phyloP scores from a whole-genome alignment of 2,888 invertebrate species.

The Operophtera brumata region DNA sequence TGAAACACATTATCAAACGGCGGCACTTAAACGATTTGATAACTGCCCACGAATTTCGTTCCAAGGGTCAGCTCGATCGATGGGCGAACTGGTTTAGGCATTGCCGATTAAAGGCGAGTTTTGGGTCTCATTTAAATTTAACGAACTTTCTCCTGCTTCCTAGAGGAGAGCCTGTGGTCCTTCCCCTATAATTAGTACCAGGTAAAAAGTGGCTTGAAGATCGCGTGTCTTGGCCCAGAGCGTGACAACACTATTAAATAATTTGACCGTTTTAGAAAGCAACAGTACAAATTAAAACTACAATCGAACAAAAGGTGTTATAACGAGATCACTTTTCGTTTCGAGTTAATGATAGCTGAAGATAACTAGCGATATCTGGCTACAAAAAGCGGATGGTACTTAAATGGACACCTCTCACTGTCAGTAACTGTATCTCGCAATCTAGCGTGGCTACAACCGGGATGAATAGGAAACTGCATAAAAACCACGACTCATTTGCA shows the following conservation, averaged over 20 bases:
- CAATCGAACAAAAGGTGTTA: slow-evolving; percentile 43
- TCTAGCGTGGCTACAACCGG: slow-evolving; percentile 45
- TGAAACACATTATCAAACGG: too few species aligned
- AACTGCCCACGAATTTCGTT: too few species aligned
- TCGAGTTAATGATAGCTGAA: slow-evolving; percentile 55
- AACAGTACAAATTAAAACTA: slow-evolving; percentile 52
- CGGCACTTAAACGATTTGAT: too few species aligned
- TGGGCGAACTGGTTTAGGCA: too few species aligned
- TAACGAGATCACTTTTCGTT: slow-evolving; percentile 62
- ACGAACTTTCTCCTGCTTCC: slow-evolving; percentile 9
- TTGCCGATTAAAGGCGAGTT: too few species aligned
- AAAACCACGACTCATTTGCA: slow-evolving; percentile 43
- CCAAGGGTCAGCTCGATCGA: too few species aligned
- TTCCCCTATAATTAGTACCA: slow-evolving; percentile 17
- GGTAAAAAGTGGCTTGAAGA: slow-evolving; percentile 11
- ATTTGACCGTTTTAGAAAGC: slow-evolving; percentile 54
- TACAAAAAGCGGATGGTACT: slow-evolving; percentile 56
- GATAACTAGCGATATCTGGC: slow-evolving; percentile 50
- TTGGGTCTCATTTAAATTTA: neutral
- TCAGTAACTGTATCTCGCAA: slow-evolving; percentile 51
- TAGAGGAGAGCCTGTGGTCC: slow-evolving; percentile 2
- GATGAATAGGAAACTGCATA: slow-evolving; percentile 43
- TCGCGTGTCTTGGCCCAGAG: slow-evolving; percentile 28
- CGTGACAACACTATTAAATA: slow-evolving; percentile 27
- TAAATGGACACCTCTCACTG: slow-evolving; percentile 60